phyloP scores from a whole-genome alignment of 2,888 invertebrate genomes.

The Neoaliturus tenellus region DNA sequence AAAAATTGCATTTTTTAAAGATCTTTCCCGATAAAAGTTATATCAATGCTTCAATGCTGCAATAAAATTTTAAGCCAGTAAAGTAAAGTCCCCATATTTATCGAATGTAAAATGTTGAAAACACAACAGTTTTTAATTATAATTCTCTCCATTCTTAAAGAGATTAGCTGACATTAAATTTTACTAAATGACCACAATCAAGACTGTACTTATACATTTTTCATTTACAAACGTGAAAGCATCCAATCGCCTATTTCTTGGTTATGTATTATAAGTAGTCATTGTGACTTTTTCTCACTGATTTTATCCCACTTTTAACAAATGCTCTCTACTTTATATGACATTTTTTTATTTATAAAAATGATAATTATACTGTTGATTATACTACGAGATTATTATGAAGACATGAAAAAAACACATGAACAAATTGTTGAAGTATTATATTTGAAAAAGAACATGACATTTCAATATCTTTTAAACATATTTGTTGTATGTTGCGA shows the following conservation, averaged over 20 bases:
- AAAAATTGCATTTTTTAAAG: no score
- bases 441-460: neutral
- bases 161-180: no score
- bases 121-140: no score
- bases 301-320: neutral
- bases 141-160: no score
- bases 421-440: neutral
- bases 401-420: neutral
- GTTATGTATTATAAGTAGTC: neutral
- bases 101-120: no score
- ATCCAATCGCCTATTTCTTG: neutral
- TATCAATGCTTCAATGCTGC: no score
- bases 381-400: neutral
- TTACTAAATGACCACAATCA: neutral
- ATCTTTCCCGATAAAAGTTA: no score
- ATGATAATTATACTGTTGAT: neutral
- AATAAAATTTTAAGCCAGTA: no score
- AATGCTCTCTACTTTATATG: neutral
- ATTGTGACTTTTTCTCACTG: neutral
- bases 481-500: slow-evolving; percentile 5
- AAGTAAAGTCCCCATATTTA: no score
- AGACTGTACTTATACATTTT: neutral
- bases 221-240: neutral
- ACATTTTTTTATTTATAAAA: neutral
- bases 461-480: slow-evolving; percentile 6